Evolutionary conservation across 1,140 invertebrate species (phyloP).

Genomic region (Drosophila busckii): DNA sequence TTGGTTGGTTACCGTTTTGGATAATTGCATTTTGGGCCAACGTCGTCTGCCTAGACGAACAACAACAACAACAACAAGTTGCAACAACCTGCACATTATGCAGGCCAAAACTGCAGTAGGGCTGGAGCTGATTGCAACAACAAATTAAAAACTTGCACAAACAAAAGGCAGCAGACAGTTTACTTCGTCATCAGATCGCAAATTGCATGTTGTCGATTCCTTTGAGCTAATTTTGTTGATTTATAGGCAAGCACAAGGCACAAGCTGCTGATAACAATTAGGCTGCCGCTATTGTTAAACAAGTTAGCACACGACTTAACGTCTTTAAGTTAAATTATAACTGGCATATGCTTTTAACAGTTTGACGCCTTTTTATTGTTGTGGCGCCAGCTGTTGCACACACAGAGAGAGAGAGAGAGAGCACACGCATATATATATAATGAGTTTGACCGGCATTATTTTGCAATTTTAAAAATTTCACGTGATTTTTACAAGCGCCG

Average conservation of each 20-base stretch:
- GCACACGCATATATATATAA: conserved; percentile 33
- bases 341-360: neutral
- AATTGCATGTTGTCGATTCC: conserved; percentile 35
- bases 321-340: neutral
- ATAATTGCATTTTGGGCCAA: conserved; percentile 55
- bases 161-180: conserved; percentile 36
- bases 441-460: conserved; percentile 69
- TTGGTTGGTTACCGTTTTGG: conserved; percentile 54
- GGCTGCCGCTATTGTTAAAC: no score
- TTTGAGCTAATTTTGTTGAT: conserved; percentile 57
- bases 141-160: conserved; percentile 74
- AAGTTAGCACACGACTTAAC: neutral
- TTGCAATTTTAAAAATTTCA: conserved; percentile 60
- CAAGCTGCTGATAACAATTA: conserved; percentile 53
- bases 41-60: conserved; percentile 22
- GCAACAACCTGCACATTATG: conserved; percentile 67
- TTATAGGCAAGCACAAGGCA: conserved; percentile 12
- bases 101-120: conserved; percentile 62
- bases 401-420: neutral
- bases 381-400: conserved; percentile 39
- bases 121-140: conserved; percentile 24
- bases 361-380: conserved; percentile 9
- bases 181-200: neutral
- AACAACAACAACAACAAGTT: conserved; percentile 39
- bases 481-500: conserved; percentile 63